These are phyloP conservation scores for Synergus laeviventris DNA, from an alignment of 2,888 invertebrate species.

Conservation along the genomic window DNA sequence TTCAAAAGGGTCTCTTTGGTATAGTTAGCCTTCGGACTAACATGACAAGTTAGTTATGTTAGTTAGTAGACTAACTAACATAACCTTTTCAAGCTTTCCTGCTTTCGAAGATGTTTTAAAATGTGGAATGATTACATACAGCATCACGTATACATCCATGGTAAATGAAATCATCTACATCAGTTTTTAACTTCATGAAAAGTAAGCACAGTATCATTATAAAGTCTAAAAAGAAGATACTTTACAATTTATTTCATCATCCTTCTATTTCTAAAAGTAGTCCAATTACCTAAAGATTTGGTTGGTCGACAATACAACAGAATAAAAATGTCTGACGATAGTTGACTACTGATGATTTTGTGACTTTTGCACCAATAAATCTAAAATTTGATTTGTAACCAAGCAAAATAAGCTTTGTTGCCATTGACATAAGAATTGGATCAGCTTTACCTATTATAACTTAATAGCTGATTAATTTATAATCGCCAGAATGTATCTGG, in stretches of 20 bases:
- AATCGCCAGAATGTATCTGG: background rate
- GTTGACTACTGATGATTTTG: background rate
- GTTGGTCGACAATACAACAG: background rate
- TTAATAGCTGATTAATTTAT: background rate
- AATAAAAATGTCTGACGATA: background rate
- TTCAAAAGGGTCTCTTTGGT: background rate
- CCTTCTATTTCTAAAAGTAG: background rate
- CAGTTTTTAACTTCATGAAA: background rate
- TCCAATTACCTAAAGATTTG: background rate
- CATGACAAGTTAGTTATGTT: background rate
- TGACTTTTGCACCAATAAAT: background rate
- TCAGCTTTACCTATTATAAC: background rate
- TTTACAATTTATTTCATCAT: background rate
- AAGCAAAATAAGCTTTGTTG: background rate
- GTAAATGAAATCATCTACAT: background rate
- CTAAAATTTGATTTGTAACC: background rate
- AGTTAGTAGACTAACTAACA: no score
- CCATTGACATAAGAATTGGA: background rate
- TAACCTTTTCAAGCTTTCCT: background rate
- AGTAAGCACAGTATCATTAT: background rate
- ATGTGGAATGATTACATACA: background rate
- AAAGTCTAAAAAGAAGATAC: background rate
- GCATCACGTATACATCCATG: background rate
- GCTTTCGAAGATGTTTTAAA: background rate
- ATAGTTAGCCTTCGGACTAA: background rate